Conservation (phyloP, 2,113 vertebrate genomes). For the Oreotrochilus melanogaster region DNA sequence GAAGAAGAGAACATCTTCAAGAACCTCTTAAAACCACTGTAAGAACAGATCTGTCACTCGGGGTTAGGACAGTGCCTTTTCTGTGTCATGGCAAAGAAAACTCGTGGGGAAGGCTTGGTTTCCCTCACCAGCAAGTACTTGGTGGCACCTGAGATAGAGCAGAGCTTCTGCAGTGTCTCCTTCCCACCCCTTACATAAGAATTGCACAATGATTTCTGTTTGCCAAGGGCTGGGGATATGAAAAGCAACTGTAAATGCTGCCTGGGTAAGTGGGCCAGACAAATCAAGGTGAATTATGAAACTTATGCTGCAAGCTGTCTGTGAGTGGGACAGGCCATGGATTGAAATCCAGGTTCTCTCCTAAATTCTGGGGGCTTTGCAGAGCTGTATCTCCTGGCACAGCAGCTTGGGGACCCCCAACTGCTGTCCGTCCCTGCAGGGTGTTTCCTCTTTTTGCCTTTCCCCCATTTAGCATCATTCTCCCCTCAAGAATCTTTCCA, state of each 20-base stretch:
- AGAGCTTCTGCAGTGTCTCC: not conserved
- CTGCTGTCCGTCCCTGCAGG: fast-evolving
- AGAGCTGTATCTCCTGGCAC: fast-evolving
- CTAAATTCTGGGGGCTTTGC: not conserved
- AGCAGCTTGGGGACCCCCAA: fast-evolving
- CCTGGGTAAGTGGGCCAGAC: constrained; percentile 47
- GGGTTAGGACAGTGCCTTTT: not conserved
- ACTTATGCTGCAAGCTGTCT: not conserved
- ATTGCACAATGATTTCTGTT: not conserved
- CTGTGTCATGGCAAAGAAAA: not conserved
- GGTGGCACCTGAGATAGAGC: constrained; percentile 8
- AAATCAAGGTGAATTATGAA: constrained; percentile 54
- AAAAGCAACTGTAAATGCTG: not conserved
- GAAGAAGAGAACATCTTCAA: fast-evolving
- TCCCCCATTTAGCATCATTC: fast-evolving
- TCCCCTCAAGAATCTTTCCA: not conserved
- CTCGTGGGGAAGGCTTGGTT: fast-evolving
- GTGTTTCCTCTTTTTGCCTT: not conserved
- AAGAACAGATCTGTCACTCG: not conserved
- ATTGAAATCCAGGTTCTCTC: not conserved
- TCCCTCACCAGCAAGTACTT: not conserved
- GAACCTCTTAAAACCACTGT: not conserved
- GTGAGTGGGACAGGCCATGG: fast-evolving
- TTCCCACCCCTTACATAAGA: constrained; percentile 1
- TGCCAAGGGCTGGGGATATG: not conserved